phyloP scores from a whole-genome alignment of 2,113 vertebrate species.

The Strix uralensis region DNA sequence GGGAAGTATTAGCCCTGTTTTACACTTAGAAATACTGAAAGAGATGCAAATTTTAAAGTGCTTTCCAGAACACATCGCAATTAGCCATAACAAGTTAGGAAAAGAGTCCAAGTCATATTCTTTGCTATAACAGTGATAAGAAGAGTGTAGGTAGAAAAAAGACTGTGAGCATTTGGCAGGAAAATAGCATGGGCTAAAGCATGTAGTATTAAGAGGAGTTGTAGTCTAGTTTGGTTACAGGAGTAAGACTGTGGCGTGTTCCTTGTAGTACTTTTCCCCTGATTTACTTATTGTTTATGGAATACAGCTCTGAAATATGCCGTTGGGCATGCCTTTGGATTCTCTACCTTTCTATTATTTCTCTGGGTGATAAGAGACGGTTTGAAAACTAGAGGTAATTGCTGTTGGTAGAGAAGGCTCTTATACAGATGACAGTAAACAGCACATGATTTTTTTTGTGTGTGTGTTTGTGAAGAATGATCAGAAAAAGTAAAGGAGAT shows the following conservation, averaged over 20 bases:
- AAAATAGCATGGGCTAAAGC: background rate
- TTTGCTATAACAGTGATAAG: background rate
- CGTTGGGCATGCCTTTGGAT: background rate
- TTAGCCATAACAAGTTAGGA: background rate
- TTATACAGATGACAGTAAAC: background rate
- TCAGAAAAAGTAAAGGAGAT: background rate
- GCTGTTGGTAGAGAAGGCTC: background rate
- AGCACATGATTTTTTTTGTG: background rate
- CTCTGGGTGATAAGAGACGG: background rate
- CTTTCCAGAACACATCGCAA: conserved; percentile 20
- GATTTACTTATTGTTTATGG: background rate
- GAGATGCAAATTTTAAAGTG: background rate
- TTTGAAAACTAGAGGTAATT: background rate
- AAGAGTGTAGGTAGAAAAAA: conserved; percentile 11
- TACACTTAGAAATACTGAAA: background rate
- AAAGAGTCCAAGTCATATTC: background rate
- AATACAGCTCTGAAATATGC: background rate
- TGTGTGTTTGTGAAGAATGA: background rate
- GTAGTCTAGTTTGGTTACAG: background rate
- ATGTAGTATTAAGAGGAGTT: background rate
- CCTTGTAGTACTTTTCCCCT: background rate
- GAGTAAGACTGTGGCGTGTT: background rate
- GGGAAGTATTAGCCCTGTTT: background rate
- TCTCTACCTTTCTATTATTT: background rate
- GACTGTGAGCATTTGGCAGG: background rate